phyloP scores from a whole-genome alignment of 2,888 invertebrate species.

The Eudemis profundana region DNA sequence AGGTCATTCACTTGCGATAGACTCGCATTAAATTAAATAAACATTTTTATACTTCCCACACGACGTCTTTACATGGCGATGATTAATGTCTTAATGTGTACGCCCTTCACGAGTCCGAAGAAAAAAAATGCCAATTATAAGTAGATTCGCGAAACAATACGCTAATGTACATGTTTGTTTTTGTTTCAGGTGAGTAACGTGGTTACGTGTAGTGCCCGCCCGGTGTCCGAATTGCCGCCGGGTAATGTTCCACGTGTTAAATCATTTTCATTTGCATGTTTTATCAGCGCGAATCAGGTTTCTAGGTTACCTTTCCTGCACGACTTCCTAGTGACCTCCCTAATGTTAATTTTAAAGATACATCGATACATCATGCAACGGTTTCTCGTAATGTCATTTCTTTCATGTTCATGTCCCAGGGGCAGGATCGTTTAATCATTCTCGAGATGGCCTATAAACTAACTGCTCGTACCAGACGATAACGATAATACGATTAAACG shows the following conservation, averaged over 20 bases:
- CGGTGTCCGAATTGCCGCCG: slow-evolving; percentile 46
- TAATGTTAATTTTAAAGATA: slow-evolving; percentile 7
- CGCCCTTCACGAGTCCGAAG: slow-evolving; percentile 8
- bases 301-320: slow-evolving; percentile 31
- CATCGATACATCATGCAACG: not conserved
- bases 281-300: slow-evolving; percentile 37
- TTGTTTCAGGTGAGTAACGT: slow-evolving; percentile 65
- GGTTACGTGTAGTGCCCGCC: slow-evolving; percentile 58
- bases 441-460: slow-evolving; percentile 19
- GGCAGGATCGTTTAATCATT: slow-evolving; percentile 5
- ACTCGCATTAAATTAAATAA: slow-evolving; percentile 24
- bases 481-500: slow-evolving; percentile 22
- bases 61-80: slow-evolving; percentile 13
- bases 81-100: slow-evolving; percentile 9
- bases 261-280: slow-evolving; percentile 47
- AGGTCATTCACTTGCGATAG: slow-evolving; percentile 68
- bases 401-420: not conserved
- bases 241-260: slow-evolving; percentile 56
- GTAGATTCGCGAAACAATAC: slow-evolving; percentile 31
- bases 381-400: slow-evolving; percentile 1
- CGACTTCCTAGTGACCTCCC: slow-evolving; percentile 34
- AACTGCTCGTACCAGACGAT: slow-evolving; percentile 25
- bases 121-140: slow-evolving; percentile 20
- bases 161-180: slow-evolving; percentile 56
- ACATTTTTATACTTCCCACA: slow-evolving; percentile 16